Evolutionary conservation across 2,113 vertebrate species (phyloP), one percentile per base, ranked within the genome.

Genomic region (Litocranius walleri): DNA sequence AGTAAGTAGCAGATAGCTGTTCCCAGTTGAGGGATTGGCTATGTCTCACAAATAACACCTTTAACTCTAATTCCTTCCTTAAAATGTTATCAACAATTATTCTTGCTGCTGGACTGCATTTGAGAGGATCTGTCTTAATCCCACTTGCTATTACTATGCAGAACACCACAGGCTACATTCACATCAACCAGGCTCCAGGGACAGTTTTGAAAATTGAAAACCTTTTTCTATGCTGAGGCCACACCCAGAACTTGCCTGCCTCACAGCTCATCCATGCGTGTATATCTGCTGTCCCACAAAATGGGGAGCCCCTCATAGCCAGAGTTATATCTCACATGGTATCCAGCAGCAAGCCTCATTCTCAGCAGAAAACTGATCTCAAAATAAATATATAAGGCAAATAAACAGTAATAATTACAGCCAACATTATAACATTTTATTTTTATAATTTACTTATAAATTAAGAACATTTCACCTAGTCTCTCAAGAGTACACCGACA

Each of bases 371-470:
- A 88, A 67, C 19, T 43, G 36, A n/a, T 59, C 84, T 71, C 7
- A 6, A 95, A 96, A 50, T 61, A 77, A 90, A 94, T 13, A 29
- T 4, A 25, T 62, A 92, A 81, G 27, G 15, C 27, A 87, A 52
- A 59, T 21, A 82, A 84, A 33, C 8, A 29, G 29, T 36, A 21
- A 36, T 82, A 81, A 52, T 62, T 45, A 52, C 27, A 94, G 52
- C 33, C 40, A 48, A 91, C 12, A 97, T 6, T 33, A 29, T 33
- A 88, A 21, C 11, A 74, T 92, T 88, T 57, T 96, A 77, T 80
- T 96, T 81, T n/a, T 45, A 5, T 3, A 62, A 71, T 71, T 94
- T 40, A 74, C 21, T 74, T 40, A 40, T 40, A 23, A 25, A 77
- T 77, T 77, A 77, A 77, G 40, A 43, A 40, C 19, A 77, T 43